phyloP scores from a whole-genome alignment of 2,888 invertebrate genomes.

The Catocala nupta region DNA sequence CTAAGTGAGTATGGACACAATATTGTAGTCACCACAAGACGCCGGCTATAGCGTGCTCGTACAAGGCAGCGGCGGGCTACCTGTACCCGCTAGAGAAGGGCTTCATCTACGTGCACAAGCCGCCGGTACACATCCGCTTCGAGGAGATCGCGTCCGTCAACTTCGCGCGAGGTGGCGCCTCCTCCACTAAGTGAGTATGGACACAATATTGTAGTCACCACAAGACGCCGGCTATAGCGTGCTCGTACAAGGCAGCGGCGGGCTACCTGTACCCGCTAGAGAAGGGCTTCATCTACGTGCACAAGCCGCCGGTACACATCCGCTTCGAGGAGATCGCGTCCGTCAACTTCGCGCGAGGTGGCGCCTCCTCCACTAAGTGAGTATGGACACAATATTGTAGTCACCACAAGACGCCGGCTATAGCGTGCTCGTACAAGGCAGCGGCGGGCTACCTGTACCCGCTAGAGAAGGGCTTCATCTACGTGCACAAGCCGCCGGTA shows the following conservation, averaged over 20 bases:
- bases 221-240: constrained; percentile 96
- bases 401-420: constrained; percentile 95
- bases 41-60: constrained; percentile 97
- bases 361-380: constrained; percentile 89
- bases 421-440: constrained; percentile 98
- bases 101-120: constrained; percentile 99
- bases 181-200: constrained; percentile 77
- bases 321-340: constrained; percentile 98
- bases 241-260: constrained; percentile 99
- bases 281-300: constrained; percentile 99
- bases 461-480: constrained; percentile 98
- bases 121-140: constrained; percentile 98
- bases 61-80: constrained; percentile 98
- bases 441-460: constrained; percentile 99
- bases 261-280: constrained; percentile 99
- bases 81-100: constrained; percentile 99
- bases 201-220: constrained; percentile 78
- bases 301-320: constrained; percentile 99
- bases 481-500: constrained; percentile 99
- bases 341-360: constrained; percentile 98
- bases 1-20: constrained; percentile 67
- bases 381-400: constrained; percentile 30
- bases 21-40: constrained; percentile 92
- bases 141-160: constrained; percentile 98
- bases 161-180: constrained; percentile 97